phyloP scores from a whole-genome alignment of 2,113 vertebrate genomes.

The Hemiscyllium ocellatum region DNA sequence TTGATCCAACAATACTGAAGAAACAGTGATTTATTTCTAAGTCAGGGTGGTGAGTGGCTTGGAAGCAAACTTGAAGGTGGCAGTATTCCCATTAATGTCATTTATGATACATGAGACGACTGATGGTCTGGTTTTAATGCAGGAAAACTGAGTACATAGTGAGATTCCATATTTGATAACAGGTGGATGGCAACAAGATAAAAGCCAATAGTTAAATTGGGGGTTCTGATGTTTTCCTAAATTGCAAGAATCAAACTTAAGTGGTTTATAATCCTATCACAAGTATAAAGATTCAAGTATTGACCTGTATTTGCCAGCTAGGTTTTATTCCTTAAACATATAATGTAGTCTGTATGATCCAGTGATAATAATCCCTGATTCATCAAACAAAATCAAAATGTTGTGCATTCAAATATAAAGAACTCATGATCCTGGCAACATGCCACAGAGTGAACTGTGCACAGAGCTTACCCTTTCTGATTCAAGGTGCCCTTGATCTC shows the following conservation, averaged over 20 bases:
- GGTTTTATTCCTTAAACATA: not conserved
- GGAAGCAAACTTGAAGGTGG: too few species aligned
- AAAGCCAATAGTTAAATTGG: not conserved
- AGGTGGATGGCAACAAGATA: not conserved
- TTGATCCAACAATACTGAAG: too few species aligned
- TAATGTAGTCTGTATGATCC: not conserved
- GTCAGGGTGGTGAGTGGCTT: too few species aligned
- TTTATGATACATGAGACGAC: not conserved
- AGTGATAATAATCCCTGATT: not conserved
- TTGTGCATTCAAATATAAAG: not conserved
- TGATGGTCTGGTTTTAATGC: not conserved
- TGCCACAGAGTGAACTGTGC: not conserved
- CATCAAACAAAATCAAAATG: not conserved
- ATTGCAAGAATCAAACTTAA: not conserved
- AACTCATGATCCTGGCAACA: not conserved
- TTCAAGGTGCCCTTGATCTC: not conserved
- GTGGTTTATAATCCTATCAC: constrained; percentile 10
- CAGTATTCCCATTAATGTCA: not conserved
- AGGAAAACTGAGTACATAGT: not conserved
- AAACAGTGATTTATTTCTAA: too few species aligned
- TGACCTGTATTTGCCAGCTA: not conserved
- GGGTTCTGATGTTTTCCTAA: not conserved
- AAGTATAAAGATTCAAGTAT: not conserved
- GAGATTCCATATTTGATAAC: not conserved
- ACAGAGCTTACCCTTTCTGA: not conserved